phyloP scores from a whole-genome alignment of 2,888 invertebrate genomes.

The Diarsia mendica region DNA sequence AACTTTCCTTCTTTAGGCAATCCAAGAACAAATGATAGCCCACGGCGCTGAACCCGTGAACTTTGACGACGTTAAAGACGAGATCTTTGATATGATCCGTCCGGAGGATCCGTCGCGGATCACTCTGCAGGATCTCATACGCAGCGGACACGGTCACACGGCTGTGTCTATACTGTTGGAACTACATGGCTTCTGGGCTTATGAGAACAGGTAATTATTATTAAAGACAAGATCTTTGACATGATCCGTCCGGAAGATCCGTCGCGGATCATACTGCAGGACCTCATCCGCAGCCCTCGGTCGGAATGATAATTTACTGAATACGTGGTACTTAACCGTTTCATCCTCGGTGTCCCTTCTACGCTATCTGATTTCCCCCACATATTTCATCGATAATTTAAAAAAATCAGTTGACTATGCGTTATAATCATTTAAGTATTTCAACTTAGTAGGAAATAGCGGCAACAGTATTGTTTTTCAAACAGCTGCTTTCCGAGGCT shows the following conservation, averaged over 20 bases:
- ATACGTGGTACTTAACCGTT: too few relatives aligned
- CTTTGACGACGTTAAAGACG: slow-evolving; percentile 98
- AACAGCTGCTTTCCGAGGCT: too few relatives aligned
- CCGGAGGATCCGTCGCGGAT: slow-evolving; percentile 96
- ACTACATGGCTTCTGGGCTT: slow-evolving; percentile 98
- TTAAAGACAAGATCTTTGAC: slow-evolving; percentile 99
- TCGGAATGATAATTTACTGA: too few relatives aligned
- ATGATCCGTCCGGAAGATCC: slow-evolving; percentile 98
- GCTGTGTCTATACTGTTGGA: slow-evolving; percentile 98
- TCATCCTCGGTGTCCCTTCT: too few relatives aligned
- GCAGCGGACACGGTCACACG: slow-evolving; percentile 97
- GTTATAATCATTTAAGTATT: too few relatives aligned
- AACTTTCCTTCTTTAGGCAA: slow-evolving; percentile 88
- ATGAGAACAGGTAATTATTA: slow-evolving; percentile 93
- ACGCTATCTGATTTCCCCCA: too few relatives aligned
- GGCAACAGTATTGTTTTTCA: too few relatives aligned
- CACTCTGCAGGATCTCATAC: slow-evolving; percentile 95
- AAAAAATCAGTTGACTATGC: too few relatives aligned
- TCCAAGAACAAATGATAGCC: slow-evolving; percentile 96
- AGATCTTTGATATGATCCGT: slow-evolving; percentile 99
- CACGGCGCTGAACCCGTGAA: slow-evolving; percentile 97
- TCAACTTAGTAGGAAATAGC: too few relatives aligned
- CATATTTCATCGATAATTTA: too few relatives aligned
- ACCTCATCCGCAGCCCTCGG: slow-evolving; percentile 95
- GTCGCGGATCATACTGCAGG: slow-evolving; percentile 95